Conservation (phyloP, 2,113 vertebrate genomes). For the Kryptolebias marmoratus region DNA sequence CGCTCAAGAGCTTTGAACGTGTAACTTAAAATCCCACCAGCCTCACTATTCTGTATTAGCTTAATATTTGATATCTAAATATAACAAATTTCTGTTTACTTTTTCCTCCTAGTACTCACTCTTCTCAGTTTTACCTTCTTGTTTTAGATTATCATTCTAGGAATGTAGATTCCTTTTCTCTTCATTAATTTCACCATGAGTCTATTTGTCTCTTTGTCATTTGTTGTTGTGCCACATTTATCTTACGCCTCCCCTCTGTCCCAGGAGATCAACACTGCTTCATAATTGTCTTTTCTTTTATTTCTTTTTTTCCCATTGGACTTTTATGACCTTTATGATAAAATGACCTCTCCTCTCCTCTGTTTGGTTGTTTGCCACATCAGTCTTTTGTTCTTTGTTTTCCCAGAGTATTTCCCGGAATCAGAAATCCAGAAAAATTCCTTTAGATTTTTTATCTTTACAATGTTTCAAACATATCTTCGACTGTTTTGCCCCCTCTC, state of each 20-base stretch:
- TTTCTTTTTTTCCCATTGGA: conserved; percentile 49
- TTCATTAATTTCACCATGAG: conserved; percentile 45
- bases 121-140: conserved; percentile 16
- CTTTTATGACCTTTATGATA: conserved; percentile 57
- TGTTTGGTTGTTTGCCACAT: conserved; percentile 62
- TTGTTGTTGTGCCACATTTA: conserved; percentile 58
- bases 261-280: conserved; percentile 40
- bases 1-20: conserved; percentile 41
- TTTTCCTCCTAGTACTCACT: neutral
- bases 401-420: conserved; percentile 46
- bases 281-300: conserved; percentile 65
- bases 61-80: neutral
- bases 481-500: conserved; percentile 6
- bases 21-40: conserved; percentile 2
- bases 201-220: conserved; percentile 48
- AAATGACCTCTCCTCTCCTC: conserved; percentile 34
- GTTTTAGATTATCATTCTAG: conserved; percentile 23
- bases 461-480: conserved; percentile 52
- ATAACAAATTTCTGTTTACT: neutral
- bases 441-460: conserved; percentile 52
- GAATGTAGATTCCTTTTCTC: conserved; percentile 10
- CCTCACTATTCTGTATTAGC: neutral
- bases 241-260: conserved; percentile 49
- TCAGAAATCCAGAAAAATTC: conserved; percentile 60
- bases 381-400: conserved; percentile 70